Base-by-base conservation (phyloP, 2,888 invertebrate species). In the Daptonema setosum region DNA sequence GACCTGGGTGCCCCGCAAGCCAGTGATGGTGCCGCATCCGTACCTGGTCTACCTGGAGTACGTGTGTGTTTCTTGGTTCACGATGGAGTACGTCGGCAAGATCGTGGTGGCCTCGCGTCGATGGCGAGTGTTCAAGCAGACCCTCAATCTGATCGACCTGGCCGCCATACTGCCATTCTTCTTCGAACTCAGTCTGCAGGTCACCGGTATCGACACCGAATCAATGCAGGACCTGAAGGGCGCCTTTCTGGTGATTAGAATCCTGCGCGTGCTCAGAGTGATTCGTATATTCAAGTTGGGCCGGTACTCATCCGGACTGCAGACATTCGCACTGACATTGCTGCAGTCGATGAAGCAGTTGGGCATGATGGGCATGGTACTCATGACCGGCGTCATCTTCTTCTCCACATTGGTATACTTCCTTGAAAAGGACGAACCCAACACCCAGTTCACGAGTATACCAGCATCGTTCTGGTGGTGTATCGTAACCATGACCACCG, bases 351-450 rank as follows among this genome's bases (percentile, higher is more conserved):
- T 63, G 28, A 60, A 63, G 26, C 65, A 66, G 58, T 56, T 66
- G 26, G 64, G 64, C 45, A 67, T 67, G 67, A 66, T 67, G 66
- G 64, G 64, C 3, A 66, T 66, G 64, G 66, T 67, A 11, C 65
- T 67, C 26, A 57, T 63, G 56, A 67, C 66, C 3, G 66, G 66
- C 14, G 65, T 67, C 52, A 65, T 67, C 28, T 66, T 67, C 62
- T 67, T 67, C 61, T 63, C 63, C 8, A 66, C 67, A 14, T 58
- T 67, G 14, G 63, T 67, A 28, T 67, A 66, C 57, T 67, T 65
- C 56, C 57, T 67, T 14, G 67, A 67, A 55, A 67, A 67, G 57
- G 67, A 67, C 55, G 66, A 67, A 25, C 65, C 66, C 1, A 57
- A 57, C 17, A 61, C 65, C 2, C 59, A 61, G 8, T 67, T 67